Evolutionary conservation across 2,113 vertebrate species (phyloP).

Genomic region (Esox niger): DNA sequence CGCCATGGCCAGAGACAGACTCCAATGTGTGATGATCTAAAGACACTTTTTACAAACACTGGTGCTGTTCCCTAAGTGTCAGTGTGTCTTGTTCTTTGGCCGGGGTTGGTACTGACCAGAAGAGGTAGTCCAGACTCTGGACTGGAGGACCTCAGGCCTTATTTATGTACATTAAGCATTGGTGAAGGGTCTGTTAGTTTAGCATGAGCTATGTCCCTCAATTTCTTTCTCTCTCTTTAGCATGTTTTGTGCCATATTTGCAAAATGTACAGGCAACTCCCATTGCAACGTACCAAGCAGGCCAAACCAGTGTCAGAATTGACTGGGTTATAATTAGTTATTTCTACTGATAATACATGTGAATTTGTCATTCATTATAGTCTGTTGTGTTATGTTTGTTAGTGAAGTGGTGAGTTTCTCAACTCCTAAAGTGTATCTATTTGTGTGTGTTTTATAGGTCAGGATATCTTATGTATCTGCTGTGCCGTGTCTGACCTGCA

Average conservation of each 20-base stretch:
- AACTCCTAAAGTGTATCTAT: constrained; percentile 3
- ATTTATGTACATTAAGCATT: neutral
- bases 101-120: neutral
- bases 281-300: constrained; percentile 29
- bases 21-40: constrained; percentile 56
- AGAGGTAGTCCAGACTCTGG: constrained; percentile 6
- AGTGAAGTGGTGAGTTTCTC: constrained; percentile 11
- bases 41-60: constrained; percentile 33
- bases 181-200: neutral
- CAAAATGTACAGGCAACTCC: constrained; percentile 11
- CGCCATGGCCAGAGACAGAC: constrained; percentile 41
- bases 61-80: constrained; percentile 48
- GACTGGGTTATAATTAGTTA: constrained; percentile 22
- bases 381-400: constrained; percentile 4
- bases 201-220: neutral
- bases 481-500: constrained; percentile 60
- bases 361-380: constrained; percentile 34
- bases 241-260: neutral
- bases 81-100: constrained; percentile 2
- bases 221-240: constrained; percentile 28
- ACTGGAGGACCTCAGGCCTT: neutral
- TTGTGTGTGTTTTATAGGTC: constrained; percentile 30
- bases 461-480: constrained; percentile 46
- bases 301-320: constrained; percentile 26
- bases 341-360: constrained; percentile 28